Conservation (phyloP, 2,888 invertebrate genomes). For the Spilosoma lubricipeda region DNA sequence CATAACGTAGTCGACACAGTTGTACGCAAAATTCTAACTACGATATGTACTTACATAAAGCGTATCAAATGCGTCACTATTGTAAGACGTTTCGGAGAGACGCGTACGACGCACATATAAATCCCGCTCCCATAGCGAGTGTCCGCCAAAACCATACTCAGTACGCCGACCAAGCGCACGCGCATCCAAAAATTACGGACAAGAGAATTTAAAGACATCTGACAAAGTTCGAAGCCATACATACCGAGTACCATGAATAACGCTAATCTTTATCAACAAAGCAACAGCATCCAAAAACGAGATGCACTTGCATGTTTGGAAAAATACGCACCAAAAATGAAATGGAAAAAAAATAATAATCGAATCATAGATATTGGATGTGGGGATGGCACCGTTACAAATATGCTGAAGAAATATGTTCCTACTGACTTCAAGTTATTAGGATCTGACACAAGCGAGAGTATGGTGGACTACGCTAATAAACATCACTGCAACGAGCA, state of each 20-base stretch:
- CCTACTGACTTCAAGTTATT: conserved; percentile 82
- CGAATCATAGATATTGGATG: conserved; percentile 89
- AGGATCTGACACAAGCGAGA: conserved; percentile 89
- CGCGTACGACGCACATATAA: conserved; percentile 69
- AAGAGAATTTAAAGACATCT: conserved; percentile 41
- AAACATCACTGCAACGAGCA: conserved; percentile 75
- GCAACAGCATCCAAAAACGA: conserved; percentile 89
- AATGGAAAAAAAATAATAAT: conserved; percentile 79
- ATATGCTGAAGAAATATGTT: conserved; percentile 86
- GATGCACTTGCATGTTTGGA: conserved; percentile 83
- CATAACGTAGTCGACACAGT: conserved; percentile 5
- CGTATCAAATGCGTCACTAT: conserved; percentile 48
- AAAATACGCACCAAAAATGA: conserved; percentile 85
- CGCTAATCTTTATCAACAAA: conserved; percentile 89
- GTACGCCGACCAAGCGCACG: conserved; percentile 68
- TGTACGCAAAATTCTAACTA: conserved; percentile 22
- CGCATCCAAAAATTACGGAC: conserved; percentile 55
- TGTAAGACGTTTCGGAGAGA: conserved; percentile 56
- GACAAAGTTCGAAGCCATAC: conserved; percentile 19
- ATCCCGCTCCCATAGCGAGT: conserved; percentile 70
- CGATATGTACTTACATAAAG: conserved; percentile 27
- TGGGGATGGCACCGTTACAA: conserved; percentile 90
- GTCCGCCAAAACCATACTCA: conserved; percentile 73
- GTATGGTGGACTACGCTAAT: conserved; percentile 89
- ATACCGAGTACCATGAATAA: conserved; percentile 77